phyloP scores from a whole-genome alignment of 2,888 invertebrate genomes.

The Axea sp. region DNA sequence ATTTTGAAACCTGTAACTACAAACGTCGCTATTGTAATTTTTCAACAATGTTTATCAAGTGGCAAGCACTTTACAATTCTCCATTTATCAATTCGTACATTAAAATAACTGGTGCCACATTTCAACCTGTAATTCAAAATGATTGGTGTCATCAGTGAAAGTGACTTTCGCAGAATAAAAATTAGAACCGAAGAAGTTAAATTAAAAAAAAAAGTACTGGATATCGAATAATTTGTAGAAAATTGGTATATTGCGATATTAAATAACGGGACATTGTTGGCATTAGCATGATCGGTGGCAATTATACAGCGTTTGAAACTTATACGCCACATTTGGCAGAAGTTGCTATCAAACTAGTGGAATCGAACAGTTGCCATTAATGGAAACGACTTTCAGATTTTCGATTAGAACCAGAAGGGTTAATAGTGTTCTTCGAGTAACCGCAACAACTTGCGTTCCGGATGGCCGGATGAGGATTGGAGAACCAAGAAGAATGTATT shows the following conservation, averaged over 20 bases:
- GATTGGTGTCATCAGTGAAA: constrained; percentile 48
- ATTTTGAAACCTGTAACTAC: no score
- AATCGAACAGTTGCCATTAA: no score
- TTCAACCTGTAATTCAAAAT: no score
- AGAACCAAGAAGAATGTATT: constrained; percentile 24
- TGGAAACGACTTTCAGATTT: constrained; percentile 1
- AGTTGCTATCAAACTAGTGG: not conserved
- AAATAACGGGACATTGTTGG: no score
- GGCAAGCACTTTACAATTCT: no score
- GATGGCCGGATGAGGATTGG: not conserved
- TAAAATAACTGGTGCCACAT: constrained; percentile 2
- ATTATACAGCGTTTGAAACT: no score
- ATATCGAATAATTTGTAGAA: not conserved
- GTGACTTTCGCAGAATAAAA: constrained; percentile 35
- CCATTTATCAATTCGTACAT: no score
- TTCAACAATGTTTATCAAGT: no score
- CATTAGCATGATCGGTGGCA: no score
- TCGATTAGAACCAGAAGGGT: constrained; percentile 6
- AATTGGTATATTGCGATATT: not conserved
- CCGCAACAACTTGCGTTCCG: not conserved
- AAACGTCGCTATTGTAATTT: no score
- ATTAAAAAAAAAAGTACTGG: not conserved
- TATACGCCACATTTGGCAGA: no score
- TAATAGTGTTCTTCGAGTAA: not conserved
- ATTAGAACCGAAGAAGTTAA: constrained; percentile 10